Evolutionary conservation across 2,113 vertebrate species (phyloP).

Genomic region (Anguilla japonica): DNA sequence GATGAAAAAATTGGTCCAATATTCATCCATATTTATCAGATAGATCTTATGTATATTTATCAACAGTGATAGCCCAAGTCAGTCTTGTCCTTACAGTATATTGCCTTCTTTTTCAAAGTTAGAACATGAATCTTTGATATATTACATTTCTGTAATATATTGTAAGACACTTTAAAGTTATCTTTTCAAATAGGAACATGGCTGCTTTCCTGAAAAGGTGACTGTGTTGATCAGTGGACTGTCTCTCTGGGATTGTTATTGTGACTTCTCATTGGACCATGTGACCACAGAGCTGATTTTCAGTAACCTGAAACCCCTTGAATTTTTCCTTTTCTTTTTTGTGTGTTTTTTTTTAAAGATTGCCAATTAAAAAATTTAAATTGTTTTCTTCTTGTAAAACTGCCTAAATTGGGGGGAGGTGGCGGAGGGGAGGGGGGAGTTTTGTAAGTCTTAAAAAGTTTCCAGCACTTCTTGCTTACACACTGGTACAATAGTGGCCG

Average conservation of each 20-base stretch:
- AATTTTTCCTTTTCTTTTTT: neutral
- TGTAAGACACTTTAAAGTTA: neutral
- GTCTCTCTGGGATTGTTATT: neutral
- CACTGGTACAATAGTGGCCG: neutral
- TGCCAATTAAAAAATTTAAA: neutral
- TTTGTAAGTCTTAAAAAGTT: slow-evolving; percentile 58
- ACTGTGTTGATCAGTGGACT: neutral
- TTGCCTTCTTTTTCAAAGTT: neutral
- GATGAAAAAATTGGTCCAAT: neutral
- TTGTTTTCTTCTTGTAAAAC: neutral
- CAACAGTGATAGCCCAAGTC: neutral
- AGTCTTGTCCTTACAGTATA: neutral
- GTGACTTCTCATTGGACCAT: neutral
- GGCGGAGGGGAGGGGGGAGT: slow-evolving; percentile 18
- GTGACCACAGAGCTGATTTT: neutral
- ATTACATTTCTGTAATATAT: neutral
- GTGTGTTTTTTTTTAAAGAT: neutral
- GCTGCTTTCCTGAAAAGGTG: slow-evolving; percentile 10
- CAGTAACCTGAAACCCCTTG: neutral
- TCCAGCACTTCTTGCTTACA: slow-evolving; percentile 64
- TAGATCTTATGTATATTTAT: neutral
- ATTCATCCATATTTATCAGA: neutral
- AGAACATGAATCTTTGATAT: neutral
- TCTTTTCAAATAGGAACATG: neutral
- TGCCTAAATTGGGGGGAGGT: neutral